Evolutionary conservation across 1,140 invertebrate species (phyloP).

Genomic region (Pseudoatta argentina): DNA sequence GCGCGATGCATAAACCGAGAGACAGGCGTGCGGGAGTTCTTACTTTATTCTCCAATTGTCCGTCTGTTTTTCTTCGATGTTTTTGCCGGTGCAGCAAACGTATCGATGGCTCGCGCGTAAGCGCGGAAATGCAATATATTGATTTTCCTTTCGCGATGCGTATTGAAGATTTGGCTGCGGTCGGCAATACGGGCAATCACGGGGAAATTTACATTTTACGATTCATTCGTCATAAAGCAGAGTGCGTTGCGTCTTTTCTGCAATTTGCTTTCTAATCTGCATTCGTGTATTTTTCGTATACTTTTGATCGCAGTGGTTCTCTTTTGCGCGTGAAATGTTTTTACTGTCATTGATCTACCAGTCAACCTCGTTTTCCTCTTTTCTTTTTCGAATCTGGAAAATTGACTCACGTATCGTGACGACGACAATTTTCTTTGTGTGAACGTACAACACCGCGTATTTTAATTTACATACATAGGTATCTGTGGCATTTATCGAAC

Average conservation of each 20-base stretch:
- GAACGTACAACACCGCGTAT: not conserved
- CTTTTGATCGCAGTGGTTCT: not conserved
- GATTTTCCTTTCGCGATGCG: slow-evolving; percentile 52
- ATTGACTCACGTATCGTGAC: not conserved
- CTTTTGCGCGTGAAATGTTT: not conserved
- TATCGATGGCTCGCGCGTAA: not conserved
- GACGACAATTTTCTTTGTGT: slow-evolving; percentile 9
- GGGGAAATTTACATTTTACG: slow-evolving; percentile 58
- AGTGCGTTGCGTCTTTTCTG: slow-evolving; percentile 24
- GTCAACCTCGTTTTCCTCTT: not conserved
- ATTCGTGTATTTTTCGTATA: not conserved
- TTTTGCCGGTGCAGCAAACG: not conserved
- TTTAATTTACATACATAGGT: not conserved
- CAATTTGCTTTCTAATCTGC: slow-evolving; percentile 41
- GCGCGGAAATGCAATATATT: slow-evolving; percentile 43
- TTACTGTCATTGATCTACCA: not conserved
- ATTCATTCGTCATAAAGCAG: slow-evolving; percentile 46
- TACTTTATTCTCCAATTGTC: not conserved
- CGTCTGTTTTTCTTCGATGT: not conserved
- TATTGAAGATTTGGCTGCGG: slow-evolving; percentile 41
- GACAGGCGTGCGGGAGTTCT: not conserved
- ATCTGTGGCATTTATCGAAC: not conserved
- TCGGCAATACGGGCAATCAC: slow-evolving; percentile 20
- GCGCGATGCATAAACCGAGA: slow-evolving; percentile 5
- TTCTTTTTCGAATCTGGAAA: not conserved